Evolutionary conservation across 2,113 vertebrate species (phyloP).

Genomic region (Cephalopholis sonnerati): DNA sequence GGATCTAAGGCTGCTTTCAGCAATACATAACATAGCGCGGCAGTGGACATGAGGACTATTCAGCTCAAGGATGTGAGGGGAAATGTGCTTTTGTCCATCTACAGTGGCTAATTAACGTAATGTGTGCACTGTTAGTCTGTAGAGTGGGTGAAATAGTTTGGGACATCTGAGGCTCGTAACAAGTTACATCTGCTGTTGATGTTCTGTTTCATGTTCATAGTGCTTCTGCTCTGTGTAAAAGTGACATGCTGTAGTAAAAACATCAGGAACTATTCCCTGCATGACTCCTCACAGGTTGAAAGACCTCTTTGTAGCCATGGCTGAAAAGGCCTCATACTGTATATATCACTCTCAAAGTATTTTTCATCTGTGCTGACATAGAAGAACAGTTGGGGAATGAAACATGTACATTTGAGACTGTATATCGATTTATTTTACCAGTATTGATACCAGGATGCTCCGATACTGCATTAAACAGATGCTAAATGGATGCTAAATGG

Average conservation of each 20-base stretch:
- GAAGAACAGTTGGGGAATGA: background rate
- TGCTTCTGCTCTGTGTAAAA: background rate
- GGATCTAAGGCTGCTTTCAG: constrained; percentile 46
- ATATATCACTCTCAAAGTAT: background rate
- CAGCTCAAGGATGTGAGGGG: constrained; percentile 4
- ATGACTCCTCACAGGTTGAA: background rate
- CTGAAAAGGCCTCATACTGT: background rate
- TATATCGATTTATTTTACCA: background rate
- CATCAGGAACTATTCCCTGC: constrained; percentile 3
- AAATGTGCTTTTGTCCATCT: constrained; percentile 13
- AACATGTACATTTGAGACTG: background rate
- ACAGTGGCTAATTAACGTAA: constrained; percentile 25
- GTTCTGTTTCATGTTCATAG: constrained; percentile 19
- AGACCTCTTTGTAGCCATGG: background rate
- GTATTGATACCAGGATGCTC: background rate
- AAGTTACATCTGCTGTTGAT: background rate
- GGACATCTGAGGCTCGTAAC: constrained; percentile 19
- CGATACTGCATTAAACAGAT: background rate
- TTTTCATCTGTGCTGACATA: background rate
- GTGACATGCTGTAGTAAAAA: constrained; percentile 7
- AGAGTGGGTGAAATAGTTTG: background rate
- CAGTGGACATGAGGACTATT: constrained; percentile 17
- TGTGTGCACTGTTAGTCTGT: background rate
- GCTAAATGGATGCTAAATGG: background rate
- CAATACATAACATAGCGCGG: background rate